Evolutionary conservation across 2,888 invertebrate genomes (phyloP).

Genomic region (Orchesellides sinensis): DNA sequence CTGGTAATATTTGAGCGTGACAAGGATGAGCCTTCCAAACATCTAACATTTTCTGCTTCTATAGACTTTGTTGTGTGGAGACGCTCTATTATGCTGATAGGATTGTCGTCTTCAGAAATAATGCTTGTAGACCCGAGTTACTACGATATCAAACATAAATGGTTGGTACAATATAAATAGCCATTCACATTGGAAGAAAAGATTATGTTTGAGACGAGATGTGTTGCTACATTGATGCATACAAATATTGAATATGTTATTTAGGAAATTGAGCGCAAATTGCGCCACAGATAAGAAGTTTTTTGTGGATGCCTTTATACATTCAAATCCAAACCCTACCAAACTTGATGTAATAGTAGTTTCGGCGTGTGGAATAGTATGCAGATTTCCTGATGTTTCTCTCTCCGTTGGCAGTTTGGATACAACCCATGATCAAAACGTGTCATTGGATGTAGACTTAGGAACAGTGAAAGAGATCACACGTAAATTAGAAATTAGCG

Average conservation of each 20-base stretch:
- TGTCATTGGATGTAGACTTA: slow-evolving; percentile 67
- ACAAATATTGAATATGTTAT: background rate
- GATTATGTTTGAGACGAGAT: too few species aligned
- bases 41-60: slow-evolving; percentile 42
- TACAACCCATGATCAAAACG: slow-evolving; percentile 66
- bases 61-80: slow-evolving; percentile 73
- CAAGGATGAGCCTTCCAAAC: slow-evolving; percentile 27
- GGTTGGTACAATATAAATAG: slow-evolving; percentile 18
- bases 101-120: slow-evolving; percentile 67
- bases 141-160: slow-evolving; percentile 45
- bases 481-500: background rate
- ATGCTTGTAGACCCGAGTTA: slow-evolving; percentile 67
- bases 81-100: slow-evolving; percentile 68
- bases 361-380: slow-evolving; percentile 46
- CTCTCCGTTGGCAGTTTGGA: slow-evolving; percentile 66
- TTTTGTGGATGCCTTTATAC: slow-evolving; percentile 69
- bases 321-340: slow-evolving; percentile 67
- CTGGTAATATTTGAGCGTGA: slow-evolving; percentile 63
- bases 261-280: background rate
- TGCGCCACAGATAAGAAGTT: background rate
- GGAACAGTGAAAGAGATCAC: slow-evolving; percentile 53
- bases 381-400: slow-evolving; percentile 54
- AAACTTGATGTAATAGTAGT: slow-evolving; percentile 68
- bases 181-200: too few species aligned
- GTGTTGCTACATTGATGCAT: background rate